Evolutionary conservation across 2,888 invertebrate species (phyloP).

Genomic region (Saturnia pavonia): DNA sequence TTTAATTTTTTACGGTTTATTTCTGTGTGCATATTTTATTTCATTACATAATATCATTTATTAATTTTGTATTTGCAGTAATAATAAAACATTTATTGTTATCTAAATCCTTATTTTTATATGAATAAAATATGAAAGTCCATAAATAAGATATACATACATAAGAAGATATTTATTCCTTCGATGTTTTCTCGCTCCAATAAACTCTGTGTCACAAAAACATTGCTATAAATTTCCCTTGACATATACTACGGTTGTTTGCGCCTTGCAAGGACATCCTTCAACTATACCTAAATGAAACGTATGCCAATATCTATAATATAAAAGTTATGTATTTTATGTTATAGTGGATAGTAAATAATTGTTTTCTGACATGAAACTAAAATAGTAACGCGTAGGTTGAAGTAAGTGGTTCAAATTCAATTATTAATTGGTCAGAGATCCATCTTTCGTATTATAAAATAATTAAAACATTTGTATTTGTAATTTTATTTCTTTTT

Average conservation of each 20-base stretch:
- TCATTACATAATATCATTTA: too few species aligned
- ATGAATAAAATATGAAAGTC: not conserved
- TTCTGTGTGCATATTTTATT: not conserved
- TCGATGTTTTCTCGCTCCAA: constrained; percentile 21
- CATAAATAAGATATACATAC: not conserved
- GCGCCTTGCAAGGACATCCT: constrained; percentile 31
- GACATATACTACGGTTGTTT: constrained; percentile 45
- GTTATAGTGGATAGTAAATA: not conserved
- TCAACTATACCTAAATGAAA: constrained; percentile 30
- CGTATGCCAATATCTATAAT: constrained; percentile 17
- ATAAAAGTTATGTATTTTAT: not conserved
- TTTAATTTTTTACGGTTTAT: not conserved
- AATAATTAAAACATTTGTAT: too few species aligned
- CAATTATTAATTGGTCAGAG: not conserved
- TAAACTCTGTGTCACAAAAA: constrained; percentile 40
- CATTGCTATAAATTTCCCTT: constrained; percentile 49
- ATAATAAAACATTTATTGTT: not conserved
- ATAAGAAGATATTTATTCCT: not conserved
- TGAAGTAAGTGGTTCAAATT: not conserved
- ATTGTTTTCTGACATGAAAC: not conserved
- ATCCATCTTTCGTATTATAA: not conserved
- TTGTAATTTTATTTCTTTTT: too few species aligned
- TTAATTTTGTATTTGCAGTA: too few species aligned
- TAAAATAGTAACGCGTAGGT: not conserved
- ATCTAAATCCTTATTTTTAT: not conserved